Conservation (phyloP, 2,888 invertebrate species). For the Cylindroiulus punctatus region DNA sequence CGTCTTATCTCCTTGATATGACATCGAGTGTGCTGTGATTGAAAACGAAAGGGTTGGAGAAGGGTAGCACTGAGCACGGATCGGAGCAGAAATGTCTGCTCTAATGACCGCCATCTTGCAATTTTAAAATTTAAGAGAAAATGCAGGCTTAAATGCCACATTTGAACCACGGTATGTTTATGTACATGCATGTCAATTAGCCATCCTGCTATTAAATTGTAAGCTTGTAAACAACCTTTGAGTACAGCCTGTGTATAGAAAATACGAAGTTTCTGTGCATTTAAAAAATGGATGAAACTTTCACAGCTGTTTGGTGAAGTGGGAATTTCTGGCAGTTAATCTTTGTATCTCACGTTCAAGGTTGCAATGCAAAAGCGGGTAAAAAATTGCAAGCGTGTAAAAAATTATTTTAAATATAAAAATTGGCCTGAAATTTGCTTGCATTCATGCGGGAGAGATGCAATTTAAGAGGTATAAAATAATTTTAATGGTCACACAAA, state of each 20-base stretch:
- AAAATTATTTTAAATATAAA: background rate
- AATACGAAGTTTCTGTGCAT: no score
- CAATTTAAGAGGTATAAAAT: background rate
- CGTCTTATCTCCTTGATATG: background rate
- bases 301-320: background rate
- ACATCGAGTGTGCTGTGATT: background rate
- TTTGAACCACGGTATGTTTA: no score
- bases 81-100: background rate
- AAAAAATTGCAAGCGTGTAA: background rate
- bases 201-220: no score
- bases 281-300: no score
- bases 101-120: no score
- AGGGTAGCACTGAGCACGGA: background rate
- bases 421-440: background rate
- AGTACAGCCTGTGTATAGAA: no score
- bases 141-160: no score
- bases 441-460: background rate
- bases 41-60: background rate
- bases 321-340: background rate
- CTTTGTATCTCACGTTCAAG: constrained; percentile 8
- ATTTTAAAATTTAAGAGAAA: no score
- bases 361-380: background rate
- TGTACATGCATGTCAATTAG: no score
- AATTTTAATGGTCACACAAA: background rate
- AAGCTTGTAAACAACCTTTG: no score